Conservation (phyloP, 2,888 invertebrate genomes). For the Heteropelma amictum region DNA sequence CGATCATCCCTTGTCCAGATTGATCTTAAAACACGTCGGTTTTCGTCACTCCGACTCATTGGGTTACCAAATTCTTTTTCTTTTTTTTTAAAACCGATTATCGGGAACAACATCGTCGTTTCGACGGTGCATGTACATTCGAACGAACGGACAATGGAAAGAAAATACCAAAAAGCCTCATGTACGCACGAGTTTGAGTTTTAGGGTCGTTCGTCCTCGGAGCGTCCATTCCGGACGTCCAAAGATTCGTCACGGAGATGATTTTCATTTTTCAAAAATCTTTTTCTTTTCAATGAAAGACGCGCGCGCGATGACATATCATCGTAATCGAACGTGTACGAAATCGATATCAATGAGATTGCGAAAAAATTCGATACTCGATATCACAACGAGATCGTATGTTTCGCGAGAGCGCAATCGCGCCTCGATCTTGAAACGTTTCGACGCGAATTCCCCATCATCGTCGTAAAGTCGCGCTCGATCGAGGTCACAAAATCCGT, state of each 20-base stretch:
- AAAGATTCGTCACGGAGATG: no score
- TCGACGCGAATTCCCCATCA: neutral
- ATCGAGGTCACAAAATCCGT: neutral
- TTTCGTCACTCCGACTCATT: constrained; percentile 62
- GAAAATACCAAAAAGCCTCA: no score
- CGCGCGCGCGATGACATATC: no score
- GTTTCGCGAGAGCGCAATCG: neutral
- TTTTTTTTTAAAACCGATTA: neutral
- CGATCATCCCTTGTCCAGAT: constrained; percentile 64
- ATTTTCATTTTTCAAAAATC: no score
- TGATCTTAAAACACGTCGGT: constrained; percentile 60
- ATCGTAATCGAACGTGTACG: no score
- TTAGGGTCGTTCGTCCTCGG: no score
- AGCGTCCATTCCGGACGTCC: no score
- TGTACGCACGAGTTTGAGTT: no score
- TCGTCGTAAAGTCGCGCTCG: neutral
- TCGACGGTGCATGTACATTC: neutral
- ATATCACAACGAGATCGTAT: neutral
- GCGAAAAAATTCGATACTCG: neutral
- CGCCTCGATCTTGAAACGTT: neutral
- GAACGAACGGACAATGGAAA: no score
- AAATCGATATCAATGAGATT: neutral
- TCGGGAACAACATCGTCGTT: constrained; percentile 1
- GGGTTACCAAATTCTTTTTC: neutral
- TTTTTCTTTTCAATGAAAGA: no score